These are phyloP conservation scores for Engystomops pustulosus DNA, from an alignment of 2,113 vertebrate genomes.

Conservation along the genomic window DNA sequence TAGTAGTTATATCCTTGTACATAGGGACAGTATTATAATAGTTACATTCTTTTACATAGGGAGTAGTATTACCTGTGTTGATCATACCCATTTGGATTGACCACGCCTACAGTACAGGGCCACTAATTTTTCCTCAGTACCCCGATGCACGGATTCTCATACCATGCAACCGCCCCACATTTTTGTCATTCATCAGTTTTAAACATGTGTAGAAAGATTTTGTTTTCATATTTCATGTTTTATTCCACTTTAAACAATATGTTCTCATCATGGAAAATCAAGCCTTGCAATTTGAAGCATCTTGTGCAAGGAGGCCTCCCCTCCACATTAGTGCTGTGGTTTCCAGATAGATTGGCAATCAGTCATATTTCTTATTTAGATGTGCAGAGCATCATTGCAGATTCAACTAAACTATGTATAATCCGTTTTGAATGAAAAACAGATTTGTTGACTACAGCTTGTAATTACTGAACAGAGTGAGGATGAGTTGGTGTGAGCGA, in stretches of 20 bases:
- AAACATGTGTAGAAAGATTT: not conserved
- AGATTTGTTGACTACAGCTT: constrained; percentile 41
- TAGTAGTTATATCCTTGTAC: too few species aligned
- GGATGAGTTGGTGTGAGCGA: constrained; percentile 16
- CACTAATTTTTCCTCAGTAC: too few species aligned
- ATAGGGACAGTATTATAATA: too few species aligned
- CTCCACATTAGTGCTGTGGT: not conserved
- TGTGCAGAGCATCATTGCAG: not conserved
- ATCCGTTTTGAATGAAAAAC: constrained; percentile 23
- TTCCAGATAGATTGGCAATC: constrained; percentile 14
- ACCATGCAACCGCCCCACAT: too few species aligned
- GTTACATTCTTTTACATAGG: too few species aligned
- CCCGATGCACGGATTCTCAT: too few species aligned
- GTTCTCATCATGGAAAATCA: not conserved
- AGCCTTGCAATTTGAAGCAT: not conserved
- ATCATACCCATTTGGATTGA: too few species aligned
- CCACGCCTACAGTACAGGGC: too few species aligned
- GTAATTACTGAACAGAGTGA: constrained; percentile 22
- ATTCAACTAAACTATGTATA: not conserved
- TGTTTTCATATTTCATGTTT: not conserved
- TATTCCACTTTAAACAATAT: constrained; percentile 8
- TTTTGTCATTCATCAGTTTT: too few species aligned
- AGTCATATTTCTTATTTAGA: constrained; percentile 9
- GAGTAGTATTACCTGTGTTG: too few species aligned
- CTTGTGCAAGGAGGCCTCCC: not conserved